Evolutionary conservation across 2,113 vertebrate genomes (phyloP), one percentile per base, ranked within the genome.

Genomic region (Struthidea cinerea): DNA sequence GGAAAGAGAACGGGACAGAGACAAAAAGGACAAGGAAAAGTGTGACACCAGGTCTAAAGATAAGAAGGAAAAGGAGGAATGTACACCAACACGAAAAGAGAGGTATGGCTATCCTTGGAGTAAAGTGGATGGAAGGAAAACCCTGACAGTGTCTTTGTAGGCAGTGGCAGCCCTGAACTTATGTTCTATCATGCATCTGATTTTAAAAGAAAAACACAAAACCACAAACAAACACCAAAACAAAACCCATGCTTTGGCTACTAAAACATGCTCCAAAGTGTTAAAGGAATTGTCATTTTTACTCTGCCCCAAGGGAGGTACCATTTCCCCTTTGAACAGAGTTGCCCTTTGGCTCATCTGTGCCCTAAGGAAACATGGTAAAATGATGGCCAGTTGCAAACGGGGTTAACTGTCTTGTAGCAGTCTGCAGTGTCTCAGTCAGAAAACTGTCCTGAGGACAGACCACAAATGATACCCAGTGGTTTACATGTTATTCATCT

Each of bases 11-110:
- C 98, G 98, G 71, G 99, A 99, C 90, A 98, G 98, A 96, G 99
- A 99, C 96, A 99, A 99, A 93, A 99, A 98, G 81, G 98, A 99
- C 91, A 99, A 99, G 94, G 99, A 99, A 26, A 99, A 99, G 96
- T 98, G 97, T 28, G 99, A 99, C 28, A 97, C 98, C 32, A 98
- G 98, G 82, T 97, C 98, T 26, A 99, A 99, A 97, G 99, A 99
- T 56, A 99, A 99, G 90, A 99, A 99, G 74, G 99, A 99, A 52
- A 99, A 98, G 89, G 98, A 99, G 56, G 99, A 99, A 47, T 98
- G 98, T 76, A 99, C 99, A 7, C 99, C 99, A 35, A 99, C 98
- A 84, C 98, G 98, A 93, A 99, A 99, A 97, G 99, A 99, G 63
- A 99, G 99, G 99, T 99, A 94, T 32, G 65, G 16, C 56, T 84